A percentile compares a stretch with the other conserved stretches of the same genome.
These are phyloP conservation scores for Cardiocondyla obscurior DNA, from an alignment of 1,140 invertebrate species.

Conservation along the genomic window DNA sequence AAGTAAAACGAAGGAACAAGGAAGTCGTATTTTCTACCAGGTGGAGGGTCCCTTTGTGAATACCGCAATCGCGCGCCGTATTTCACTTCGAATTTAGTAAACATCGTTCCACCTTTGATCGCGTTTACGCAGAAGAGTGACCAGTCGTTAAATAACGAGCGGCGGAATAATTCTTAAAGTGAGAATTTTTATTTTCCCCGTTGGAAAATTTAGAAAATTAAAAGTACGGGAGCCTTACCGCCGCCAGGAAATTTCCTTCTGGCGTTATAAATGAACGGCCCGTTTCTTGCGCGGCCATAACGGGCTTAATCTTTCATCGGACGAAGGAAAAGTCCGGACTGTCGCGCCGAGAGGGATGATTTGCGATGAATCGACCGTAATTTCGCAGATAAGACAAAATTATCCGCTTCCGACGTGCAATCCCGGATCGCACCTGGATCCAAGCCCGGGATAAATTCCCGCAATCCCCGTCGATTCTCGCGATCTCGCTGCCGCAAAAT, in stretches of 20 bases:
- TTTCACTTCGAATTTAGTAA: conserved; percentile 61
- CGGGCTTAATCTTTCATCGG: conserved; percentile 19
- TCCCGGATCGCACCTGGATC: background rate
- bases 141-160: conserved; percentile 25
- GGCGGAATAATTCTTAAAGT: no score
- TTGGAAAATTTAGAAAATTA: no score
- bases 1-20: conserved; percentile 53
- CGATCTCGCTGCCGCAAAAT: conserved; percentile 31
- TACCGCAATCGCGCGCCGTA: conserved; percentile 57
- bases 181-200: no score
- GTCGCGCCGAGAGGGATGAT: background rate
- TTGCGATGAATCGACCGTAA: background rate
- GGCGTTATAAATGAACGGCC: conserved; percentile 28
- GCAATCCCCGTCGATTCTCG: background rate
- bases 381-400: background rate
- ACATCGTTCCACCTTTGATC: conserved; percentile 44
- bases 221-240: no score
- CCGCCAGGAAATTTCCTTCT: conserved; percentile 1
- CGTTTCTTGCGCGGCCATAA: background rate
- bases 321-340: background rate
- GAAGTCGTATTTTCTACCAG: conserved; percentile 66
- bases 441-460: background rate
- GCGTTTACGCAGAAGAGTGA: conserved; percentile 41
- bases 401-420: background rate
- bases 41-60: conserved; percentile 55